Conservation (phyloP, 92 coral and sea anemone genomes). For the Parazoanthus swiftii region DNA sequence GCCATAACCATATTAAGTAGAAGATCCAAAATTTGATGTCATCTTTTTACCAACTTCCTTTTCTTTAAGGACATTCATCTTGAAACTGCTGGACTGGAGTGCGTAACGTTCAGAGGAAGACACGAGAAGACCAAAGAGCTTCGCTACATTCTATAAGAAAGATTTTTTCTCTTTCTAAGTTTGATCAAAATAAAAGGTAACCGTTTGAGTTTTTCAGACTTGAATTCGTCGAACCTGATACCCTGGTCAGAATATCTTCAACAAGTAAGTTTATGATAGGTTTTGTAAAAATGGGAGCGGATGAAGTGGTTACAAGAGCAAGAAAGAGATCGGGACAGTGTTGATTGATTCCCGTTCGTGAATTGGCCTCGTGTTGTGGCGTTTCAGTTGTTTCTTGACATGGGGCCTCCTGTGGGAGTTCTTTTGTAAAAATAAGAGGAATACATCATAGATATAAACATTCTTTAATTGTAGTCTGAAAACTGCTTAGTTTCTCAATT, state of each 20-base stretch:
- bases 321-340: conserved; percentile 9
- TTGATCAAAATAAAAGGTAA: background rate
- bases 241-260: background rate
- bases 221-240: background rate
- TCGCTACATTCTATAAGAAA: background rate
- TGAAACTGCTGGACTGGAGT: too few species aligned
- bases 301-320: conserved; percentile 12
- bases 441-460: too few species aligned
- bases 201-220: background rate
- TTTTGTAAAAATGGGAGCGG: background rate
- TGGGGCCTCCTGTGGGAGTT: conserved; percentile 1
- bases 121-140: conserved; percentile 26
- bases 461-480: too few species aligned
- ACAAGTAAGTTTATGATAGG: background rate
- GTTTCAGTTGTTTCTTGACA: background rate
- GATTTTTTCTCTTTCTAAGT: background rate
- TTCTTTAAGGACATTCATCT: too few species aligned
- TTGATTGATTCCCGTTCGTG: background rate
- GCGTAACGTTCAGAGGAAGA: background rate
- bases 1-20: too few species aligned
- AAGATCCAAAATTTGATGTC: too few species aligned
- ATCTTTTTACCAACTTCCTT: too few species aligned
- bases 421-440: background rate
- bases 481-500: too few species aligned
- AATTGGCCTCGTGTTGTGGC: background rate